These are phyloP conservation scores for Amblyornis subalaris DNA, from an alignment of 2,113 vertebrate species.

Conservation along the genomic window DNA sequence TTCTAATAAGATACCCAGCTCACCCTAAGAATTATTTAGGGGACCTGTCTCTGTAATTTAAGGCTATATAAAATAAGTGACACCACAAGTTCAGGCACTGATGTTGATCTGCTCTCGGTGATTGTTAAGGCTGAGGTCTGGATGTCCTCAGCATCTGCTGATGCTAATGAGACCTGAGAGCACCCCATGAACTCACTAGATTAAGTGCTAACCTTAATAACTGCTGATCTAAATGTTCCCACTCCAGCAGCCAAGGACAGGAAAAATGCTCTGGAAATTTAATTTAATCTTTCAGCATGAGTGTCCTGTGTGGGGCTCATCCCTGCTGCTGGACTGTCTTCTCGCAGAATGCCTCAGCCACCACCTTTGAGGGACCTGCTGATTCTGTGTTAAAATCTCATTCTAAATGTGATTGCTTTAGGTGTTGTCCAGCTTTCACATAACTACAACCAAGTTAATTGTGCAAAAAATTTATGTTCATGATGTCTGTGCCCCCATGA, in stretches of 20 bases:
- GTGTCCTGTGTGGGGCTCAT: accelerated
- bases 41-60: neutral
- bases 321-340: neutral
- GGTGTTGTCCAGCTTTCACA: neutral
- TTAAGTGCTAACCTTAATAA: neutral
- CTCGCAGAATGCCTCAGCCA: neutral
- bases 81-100: neutral
- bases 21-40: neutral
- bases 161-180: neutral
- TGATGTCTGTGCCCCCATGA: neutral
- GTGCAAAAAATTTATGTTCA: neutral
- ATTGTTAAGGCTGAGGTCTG: neutral
- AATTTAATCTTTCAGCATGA: neutral
- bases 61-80: neutral
- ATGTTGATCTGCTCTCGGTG: neutral
- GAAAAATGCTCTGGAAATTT: neutral
- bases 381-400: neutral
- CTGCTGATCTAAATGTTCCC: neutral
- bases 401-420: neutral
- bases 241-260: neutral
- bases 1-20: neutral
- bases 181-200: neutral
- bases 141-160: neutral
- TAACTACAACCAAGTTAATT: neutral
- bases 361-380: neutral